Percentiles rank a stretch among this genome's conserved stretches.
phyloP scores from a whole-genome alignment of 2,888 invertebrate species.

The Drosophila koepferae region DNA sequence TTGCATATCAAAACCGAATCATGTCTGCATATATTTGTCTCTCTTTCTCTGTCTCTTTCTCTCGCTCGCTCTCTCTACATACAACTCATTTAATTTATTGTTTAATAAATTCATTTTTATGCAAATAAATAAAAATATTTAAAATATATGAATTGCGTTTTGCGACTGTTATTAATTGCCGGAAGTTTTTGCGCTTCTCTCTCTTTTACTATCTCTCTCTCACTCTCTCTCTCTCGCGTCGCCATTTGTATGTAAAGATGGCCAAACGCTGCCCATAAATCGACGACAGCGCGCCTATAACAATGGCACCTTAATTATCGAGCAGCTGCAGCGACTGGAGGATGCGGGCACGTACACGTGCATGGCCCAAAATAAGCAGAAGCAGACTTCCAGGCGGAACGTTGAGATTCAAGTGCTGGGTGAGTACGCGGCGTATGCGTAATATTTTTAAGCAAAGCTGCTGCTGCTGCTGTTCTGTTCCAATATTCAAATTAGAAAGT shows the following conservation, averaged over 20 bases:
- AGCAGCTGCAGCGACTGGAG: slow-evolving; percentile 93
- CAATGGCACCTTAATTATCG: slow-evolving; percentile 94
- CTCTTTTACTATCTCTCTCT: background rate
- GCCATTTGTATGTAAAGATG: slow-evolving; percentile 87
- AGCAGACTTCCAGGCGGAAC: slow-evolving; percentile 91
- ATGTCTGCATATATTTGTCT: background rate
- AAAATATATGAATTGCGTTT: slow-evolving; percentile 59
- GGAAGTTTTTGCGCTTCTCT: slow-evolving; percentile 29
- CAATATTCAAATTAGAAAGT: slow-evolving; percentile 74
- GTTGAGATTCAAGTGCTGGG: slow-evolving; percentile 91
- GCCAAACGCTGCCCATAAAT: slow-evolving; percentile 93
- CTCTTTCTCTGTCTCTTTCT: no score
- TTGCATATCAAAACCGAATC: background rate
- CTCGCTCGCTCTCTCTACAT: no score
- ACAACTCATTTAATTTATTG: background rate
- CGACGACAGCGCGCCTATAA: slow-evolving; percentile 94
- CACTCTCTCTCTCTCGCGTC: background rate
- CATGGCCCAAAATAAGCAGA: slow-evolving; percentile 93
- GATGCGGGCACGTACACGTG: slow-evolving; percentile 96
- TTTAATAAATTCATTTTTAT: background rate
- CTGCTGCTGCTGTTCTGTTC: slow-evolving; percentile 21
- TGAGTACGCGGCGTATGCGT: slow-evolving; percentile 82
- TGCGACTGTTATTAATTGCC: slow-evolving; percentile 72
- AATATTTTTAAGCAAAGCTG: slow-evolving; percentile 17
- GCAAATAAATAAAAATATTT: slow-evolving; percentile 5